Percentiles rank a stretch among this genome's conserved stretches.
Conservation (phyloP, 2,888 invertebrate genomes). For the Pristionchus japonicus region DNA sequence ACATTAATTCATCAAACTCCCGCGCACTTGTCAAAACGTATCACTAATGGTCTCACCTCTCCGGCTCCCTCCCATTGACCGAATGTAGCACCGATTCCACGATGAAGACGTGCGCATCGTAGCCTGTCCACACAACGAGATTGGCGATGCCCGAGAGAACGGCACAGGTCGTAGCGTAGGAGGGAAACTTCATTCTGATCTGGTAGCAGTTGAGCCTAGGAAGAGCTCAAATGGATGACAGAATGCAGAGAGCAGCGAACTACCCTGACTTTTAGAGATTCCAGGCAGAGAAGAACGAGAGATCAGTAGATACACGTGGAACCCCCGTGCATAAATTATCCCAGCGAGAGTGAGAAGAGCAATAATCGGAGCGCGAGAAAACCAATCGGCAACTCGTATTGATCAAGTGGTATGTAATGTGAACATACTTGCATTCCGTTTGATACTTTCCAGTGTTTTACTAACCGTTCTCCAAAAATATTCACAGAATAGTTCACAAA, state of each 20-base stretch:
- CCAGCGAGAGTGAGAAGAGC: neutral
- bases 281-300: neutral
- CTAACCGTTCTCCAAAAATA: too few species aligned
- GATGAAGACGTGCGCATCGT: constrained; percentile 33
- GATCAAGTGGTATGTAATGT: too few species aligned
- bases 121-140: constrained; percentile 14
- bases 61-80: constrained; percentile 3
- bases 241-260: neutral
- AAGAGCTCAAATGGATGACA: neutral
- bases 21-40: too few species aligned
- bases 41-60: neutral
- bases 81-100: constrained; percentile 20
- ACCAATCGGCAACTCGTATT: too few species aligned
- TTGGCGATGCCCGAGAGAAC: neutral
- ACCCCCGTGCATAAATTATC: constrained; percentile 13
- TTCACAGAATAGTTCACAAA: too few species aligned
- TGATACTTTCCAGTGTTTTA: too few species aligned
- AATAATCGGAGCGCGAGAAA: constrained; percentile 1
- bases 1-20: too few species aligned
- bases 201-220: neutral
- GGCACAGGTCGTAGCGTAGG: neutral
- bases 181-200: neutral
- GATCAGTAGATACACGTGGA: neutral
- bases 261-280: neutral
- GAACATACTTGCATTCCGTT: too few species aligned